Percentiles rank a stretch among this genome's conserved stretches.
Conservation (phyloP, 2,888 invertebrate genomes). For the Brachyopa scutellaris region DNA sequence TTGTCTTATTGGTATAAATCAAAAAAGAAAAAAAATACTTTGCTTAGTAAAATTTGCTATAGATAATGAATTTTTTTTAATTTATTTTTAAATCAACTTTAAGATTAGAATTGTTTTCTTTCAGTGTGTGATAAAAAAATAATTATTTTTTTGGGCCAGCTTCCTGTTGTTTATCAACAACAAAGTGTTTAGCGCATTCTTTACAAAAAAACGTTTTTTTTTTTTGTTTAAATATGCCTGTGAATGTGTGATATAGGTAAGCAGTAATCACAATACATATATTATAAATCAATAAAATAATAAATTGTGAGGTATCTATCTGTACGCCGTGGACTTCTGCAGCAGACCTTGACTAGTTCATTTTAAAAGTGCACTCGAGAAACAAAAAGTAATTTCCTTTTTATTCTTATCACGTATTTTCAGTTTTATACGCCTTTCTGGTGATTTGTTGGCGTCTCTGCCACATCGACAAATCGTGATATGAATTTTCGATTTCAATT, state of each 20-base stretch:
- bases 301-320: too few species aligned
- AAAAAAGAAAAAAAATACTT: too few species aligned
- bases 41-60: too few species aligned
- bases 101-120: background rate
- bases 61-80: too few species aligned
- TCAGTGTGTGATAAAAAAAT: background rate
- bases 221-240: too few species aligned
- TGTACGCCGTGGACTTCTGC: too few species aligned
- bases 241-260: too few species aligned
- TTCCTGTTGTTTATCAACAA: constrained; percentile 1
- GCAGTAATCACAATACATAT: too few species aligned
- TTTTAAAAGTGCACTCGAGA: background rate
- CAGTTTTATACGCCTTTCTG: constrained; percentile 9
- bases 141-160: background rate
- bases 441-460: constrained; percentile 14
- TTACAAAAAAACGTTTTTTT: too few species aligned
- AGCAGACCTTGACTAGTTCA: background rate
- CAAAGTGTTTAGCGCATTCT: background rate
- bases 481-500: background rate
- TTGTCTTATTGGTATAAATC: too few species aligned
- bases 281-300: too few species aligned
- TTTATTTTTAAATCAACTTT: too few species aligned
- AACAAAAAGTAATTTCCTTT: constrained; percentile 12
- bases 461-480: constrained; percentile 15
- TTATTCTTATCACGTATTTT: constrained; percentile 28